Evolutionary conservation across 2,888 invertebrate genomes (phyloP).

Genomic region (Priocnemis perturbator): DNA sequence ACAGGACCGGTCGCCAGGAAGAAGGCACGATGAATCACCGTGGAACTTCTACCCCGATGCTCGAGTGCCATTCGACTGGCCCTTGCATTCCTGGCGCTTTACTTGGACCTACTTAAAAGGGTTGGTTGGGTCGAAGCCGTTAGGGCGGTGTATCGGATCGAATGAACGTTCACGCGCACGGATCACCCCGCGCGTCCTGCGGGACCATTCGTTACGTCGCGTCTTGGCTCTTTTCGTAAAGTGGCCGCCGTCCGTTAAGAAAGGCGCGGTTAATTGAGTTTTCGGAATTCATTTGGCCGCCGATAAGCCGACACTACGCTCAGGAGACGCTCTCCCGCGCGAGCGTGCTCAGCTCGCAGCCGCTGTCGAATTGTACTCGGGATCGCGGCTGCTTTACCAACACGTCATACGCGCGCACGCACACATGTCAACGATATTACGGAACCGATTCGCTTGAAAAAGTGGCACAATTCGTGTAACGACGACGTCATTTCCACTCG

Average conservation of each 20-base stretch:
- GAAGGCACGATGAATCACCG: slow-evolving; percentile 56
- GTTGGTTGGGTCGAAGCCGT: slow-evolving; percentile 58
- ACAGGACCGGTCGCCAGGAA: slow-evolving; percentile 24
- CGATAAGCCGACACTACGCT: slow-evolving; percentile 55
- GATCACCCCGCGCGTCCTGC: slow-evolving; percentile 33
- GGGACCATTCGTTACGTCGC: slow-evolving; percentile 49
- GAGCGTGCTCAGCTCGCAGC: too few relatives aligned
- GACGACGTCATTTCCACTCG: slow-evolving; percentile 25
- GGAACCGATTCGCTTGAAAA: slow-evolving; percentile 18
- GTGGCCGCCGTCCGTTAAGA: slow-evolving; percentile 39
- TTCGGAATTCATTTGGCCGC: slow-evolving; percentile 65
- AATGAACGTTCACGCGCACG: slow-evolving; percentile 30
- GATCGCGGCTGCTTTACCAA: background rate
- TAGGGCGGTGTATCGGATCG: slow-evolving; percentile 55
- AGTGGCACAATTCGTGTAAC: slow-evolving; percentile 27
- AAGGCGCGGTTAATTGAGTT: slow-evolving; percentile 65
- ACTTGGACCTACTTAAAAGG: slow-evolving; percentile 62
- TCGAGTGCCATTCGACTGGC: slow-evolving; percentile 49
- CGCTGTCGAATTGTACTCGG: too few relatives aligned
- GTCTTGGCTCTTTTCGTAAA: background rate
- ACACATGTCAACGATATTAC: background rate
- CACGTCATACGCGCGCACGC: background rate
- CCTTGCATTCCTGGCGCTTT: slow-evolving; percentile 60
- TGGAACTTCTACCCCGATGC: slow-evolving; percentile 46
- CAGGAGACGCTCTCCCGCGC: too few relatives aligned